Percentiles rank a stretch among this genome's conserved stretches.
Evolutionary conservation across 1,140 invertebrate species (phyloP).

Genomic region (Acromyrmex echinatior): DNA sequence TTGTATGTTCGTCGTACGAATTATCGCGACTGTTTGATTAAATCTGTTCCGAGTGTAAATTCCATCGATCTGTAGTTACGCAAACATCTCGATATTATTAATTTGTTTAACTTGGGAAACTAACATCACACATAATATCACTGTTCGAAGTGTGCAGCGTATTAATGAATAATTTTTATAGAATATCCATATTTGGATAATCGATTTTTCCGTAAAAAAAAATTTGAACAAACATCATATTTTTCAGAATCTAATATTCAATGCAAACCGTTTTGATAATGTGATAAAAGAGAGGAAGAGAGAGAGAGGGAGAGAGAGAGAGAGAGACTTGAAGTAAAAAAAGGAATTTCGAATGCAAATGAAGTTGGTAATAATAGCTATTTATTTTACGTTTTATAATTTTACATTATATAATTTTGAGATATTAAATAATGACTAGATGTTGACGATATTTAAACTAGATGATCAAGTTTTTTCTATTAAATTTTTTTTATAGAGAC

Average conservation of each 20-base stretch:
- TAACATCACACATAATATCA: neutral
- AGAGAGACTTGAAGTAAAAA: neutral
- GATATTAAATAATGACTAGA: neutral
- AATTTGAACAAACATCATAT: neutral
- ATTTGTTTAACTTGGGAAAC: conserved; percentile 12
- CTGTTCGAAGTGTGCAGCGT: neutral
- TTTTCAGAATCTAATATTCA: conserved; percentile 25
- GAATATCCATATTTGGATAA: neutral
- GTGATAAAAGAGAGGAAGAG: neutral
- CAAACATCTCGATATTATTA: conserved; percentile 40
- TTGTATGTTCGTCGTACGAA: conserved; percentile 30
- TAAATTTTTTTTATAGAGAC: neutral
- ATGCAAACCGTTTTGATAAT: neutral
- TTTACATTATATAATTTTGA: neutral
- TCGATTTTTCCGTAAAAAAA: neutral
- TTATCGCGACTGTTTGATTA: conserved; percentile 45
- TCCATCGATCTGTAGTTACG: neutral
- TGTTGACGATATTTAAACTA: neutral
- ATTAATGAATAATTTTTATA: conserved; percentile 29
- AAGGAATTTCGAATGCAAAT: neutral
- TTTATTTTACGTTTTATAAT: conserved; percentile 17
- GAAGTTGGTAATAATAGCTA: neutral
- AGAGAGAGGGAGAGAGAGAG: neutral
- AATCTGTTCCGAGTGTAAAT: conserved; percentile 16
- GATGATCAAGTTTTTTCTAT: neutral